Conservation (phyloP, 1,140 invertebrate genomes). For the Drosophila grimshawi region DNA sequence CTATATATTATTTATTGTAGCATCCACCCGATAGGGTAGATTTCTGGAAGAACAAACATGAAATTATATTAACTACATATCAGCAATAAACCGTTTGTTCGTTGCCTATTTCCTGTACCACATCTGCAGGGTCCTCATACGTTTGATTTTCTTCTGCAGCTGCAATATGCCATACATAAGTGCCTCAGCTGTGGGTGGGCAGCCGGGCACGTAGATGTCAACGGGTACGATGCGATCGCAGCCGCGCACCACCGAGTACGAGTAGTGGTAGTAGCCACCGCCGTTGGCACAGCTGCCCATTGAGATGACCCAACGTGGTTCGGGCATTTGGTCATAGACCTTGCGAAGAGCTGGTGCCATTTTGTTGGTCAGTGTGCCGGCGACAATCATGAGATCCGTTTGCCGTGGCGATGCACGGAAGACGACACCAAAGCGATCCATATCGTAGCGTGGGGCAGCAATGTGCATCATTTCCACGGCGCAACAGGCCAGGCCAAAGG, state of each 20-base stretch:
- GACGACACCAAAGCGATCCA: slow-evolving; percentile 95
- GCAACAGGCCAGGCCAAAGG: slow-evolving; percentile 98
- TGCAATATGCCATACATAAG: slow-evolving; percentile 97
- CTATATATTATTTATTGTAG: too few relatives aligned
- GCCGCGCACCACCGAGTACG: slow-evolving; percentile 98
- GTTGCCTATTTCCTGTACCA: slow-evolving; percentile 94
- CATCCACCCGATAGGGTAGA: too few relatives aligned
- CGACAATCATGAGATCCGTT: slow-evolving; percentile 98
- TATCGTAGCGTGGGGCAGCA: slow-evolving; percentile 98
- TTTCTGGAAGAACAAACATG: neutral
- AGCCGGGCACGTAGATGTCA: slow-evolving; percentile 99
- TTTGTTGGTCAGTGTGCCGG: slow-evolving; percentile 99
- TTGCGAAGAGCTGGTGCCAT: slow-evolving; percentile 99
- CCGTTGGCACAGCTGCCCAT: slow-evolving; percentile 99
- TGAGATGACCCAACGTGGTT: slow-evolving; percentile 97
- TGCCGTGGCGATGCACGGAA: slow-evolving; percentile 98
- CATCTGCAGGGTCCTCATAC: slow-evolving; percentile 91
- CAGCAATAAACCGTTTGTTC: neutral
- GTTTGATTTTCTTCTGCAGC: slow-evolving; percentile 97
- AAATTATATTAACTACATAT: neutral
- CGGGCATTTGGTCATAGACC: slow-evolving; percentile 97
- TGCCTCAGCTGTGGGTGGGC: slow-evolving; percentile 98
- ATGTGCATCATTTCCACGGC: slow-evolving; percentile 99
- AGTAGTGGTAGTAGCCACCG: slow-evolving; percentile 99
- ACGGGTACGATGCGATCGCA: slow-evolving; percentile 99